Base-by-base conservation (phyloP, 2,113 vertebrate species). In the Oncorhynchus masou region DNA sequence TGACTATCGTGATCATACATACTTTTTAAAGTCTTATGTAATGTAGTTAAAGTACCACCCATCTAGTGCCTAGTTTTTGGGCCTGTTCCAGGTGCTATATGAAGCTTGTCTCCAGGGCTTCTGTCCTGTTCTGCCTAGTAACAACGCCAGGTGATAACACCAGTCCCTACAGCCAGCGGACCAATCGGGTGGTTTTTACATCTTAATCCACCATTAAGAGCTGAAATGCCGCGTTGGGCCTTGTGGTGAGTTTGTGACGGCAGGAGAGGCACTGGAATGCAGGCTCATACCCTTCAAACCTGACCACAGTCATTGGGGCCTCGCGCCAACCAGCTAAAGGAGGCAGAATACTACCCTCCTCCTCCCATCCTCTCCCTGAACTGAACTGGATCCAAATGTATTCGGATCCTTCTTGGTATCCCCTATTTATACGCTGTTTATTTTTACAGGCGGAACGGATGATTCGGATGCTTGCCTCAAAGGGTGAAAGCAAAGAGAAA, bases 371-470 rank as follows among this genome's bases (percentile, higher is more conserved):
- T 39, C 69, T 71, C 73, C 83, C 79, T 22, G 51, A 54, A 54
- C 49, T 86, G 87, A 90, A 86, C 81, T 79, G 81, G 83, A 93
- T 91, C 84, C 84, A 88, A 87, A 86, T 84, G 90, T 89, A 91
- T 91, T 85, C 74, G 85, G 90, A 19, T 15, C 13, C 51, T 92
- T 89, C 89, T 90, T 83, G 84, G 88, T 87, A 83, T 92, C 86
- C 86, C 88, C 91, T 92, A 93, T 93, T 90, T 92, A 92, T 94
- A 93, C 29, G 77, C 77, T 85, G 74, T 77, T 85, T 91, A 88
- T 92, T 90, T 93, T 92, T 93, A 90, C 86, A 87, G 83, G 84
- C 66, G 60, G 70, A 65, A 67, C 27, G 16, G 74, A 91, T 91
- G 87, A 90, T 88, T 87, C 77, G 87, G 86, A 93, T 92, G 80